Base-by-base conservation (phyloP, 2,888 invertebrate genomes). In the Coleophora flavipennella region DNA sequence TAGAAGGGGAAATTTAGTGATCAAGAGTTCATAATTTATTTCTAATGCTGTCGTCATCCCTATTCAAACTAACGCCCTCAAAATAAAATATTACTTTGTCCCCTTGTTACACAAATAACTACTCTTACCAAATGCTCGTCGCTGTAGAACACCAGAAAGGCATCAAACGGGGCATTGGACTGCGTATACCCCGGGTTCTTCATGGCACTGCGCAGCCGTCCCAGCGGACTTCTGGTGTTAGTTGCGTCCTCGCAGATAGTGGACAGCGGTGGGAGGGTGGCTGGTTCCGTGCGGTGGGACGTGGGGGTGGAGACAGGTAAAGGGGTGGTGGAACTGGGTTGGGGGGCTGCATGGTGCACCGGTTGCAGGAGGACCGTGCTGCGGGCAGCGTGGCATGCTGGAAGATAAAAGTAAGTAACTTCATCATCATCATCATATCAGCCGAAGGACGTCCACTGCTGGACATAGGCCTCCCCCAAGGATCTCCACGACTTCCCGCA, bases 91-190 rank as follows among this genome's bases (percentile, higher is more conserved):
- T n/a, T n/a, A n/a, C n/a, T n/a, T n/a, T n/a, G n/a, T n/a, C n/a
- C n/a, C n/a, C n/a, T n/a, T n/a, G n/a, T n/a, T n/a, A n/a, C n/a
- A n/a, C n/a, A n/a, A 20, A 20, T 20, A 20, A 20, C n/a, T 20
- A 26, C 33, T 42, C 59, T 56, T 71, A 92, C 92, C 88, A 92
- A 90, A 78, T 95, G 95, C 57, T 92, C 93, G 63, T 95, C 95
- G 44, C 89, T 90, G 38, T 90, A 91, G 36, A 93, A 91, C 38
- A 95, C 77, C 39, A 95, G 86, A 54, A 92, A 93, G 1, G 92
- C 95, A 55, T 93, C 89, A 8, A 92, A 67, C 39, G 61, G 59
- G 0, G 70, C 58, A 33, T 64, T 72, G 62, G 69, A 68, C 44
- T 73, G 73, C n/a, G 78, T 72, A 44, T 71, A 75, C 35, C 53